Evolutionary conservation across 2,113 vertebrate species (phyloP), one percentile per base, ranked within the genome.

Genomic region (Haemorhous mexicanus): DNA sequence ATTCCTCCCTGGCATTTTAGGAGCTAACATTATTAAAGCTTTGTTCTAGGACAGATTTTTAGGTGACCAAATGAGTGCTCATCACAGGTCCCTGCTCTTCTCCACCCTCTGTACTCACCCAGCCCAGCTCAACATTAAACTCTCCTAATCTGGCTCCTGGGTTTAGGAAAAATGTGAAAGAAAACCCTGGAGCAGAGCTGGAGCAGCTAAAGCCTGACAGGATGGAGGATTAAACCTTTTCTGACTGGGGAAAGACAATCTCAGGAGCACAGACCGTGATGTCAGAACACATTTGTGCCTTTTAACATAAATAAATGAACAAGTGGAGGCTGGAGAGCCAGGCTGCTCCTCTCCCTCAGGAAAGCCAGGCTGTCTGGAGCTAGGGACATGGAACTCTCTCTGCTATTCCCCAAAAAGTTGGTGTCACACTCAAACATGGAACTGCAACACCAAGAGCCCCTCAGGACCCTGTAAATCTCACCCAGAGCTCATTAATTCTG

Each of bases 291-390:
- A 93, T 90, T 37, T 6, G 2, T 56, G 69, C 89, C 87, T 94
- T 87, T 81, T 41, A 81, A 43, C 86, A 94, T 47, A 33, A 94
- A 97, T 89, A 94, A 90, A 92, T 74, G 32, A 96, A 70, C 76
- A 67, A 74, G 91, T 3, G 1, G 55, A 35, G 80, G 76, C 83
- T 93, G 94, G 27, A 61, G 44, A 86, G 83, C 24, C 56, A 83
- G 86, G 67, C 59, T 77, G 23, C 75, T 90, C 74, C 41, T 50
- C 62, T 82, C 86, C 86, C 64, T 74, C 55, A 30, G 79, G 89
- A 89, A 55, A 90, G 20, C 19, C 77, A 75, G 84, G 32, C 72
- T 83, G 47, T 10, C 4, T n/a, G 44, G 52, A 89, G 78, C 44
- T 43, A 35, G 74, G 43, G 35, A 68, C 0, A 0, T 3, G 55